Base-by-base conservation (phyloP, 2,113 vertebrate species). In the Nymphicus hollandicus region DNA sequence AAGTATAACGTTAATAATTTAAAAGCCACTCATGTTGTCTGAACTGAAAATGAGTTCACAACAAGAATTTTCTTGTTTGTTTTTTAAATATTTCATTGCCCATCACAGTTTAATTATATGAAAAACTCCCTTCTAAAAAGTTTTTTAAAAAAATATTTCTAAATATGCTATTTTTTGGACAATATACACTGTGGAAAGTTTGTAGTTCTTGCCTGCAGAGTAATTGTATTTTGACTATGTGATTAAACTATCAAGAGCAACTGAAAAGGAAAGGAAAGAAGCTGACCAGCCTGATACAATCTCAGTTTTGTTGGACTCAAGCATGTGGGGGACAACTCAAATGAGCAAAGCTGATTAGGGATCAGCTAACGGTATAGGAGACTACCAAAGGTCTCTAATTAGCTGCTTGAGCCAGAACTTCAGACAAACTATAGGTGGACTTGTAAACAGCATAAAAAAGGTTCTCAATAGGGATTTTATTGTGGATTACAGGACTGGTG, bases 361-460 rank as follows among this genome's bases (percentile, higher is more conserved):
- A 78, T 63, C 50, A 70, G 68, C 60, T 66, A 81, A 90, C 55
- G 60, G 15, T 80, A 53, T 12, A 39, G 37, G 68, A 37, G 20
- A 25, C 46, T 78, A 78, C 28, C 47, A 85, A 91, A 92, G 72
- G 43, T 70, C 43, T 61, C 71, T 96, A 93, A 95, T 94, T 86
- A 95, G 76, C 68, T 88, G 7, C 60, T 90, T 77, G 72, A 94
- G 83, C 41, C 88, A 92, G 64, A 58, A 35, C 19, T 88, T 93
- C 80, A 63, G 72, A 76, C 56, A 56, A 63, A 35, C 68, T 74
- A 58, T 69, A 81, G 69, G 72, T 83, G 58, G 72, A 39, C 76
- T 81, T 73, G 53, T 63, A 88, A 83, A 78, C 41, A 83, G 76
- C 43, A 11, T 35, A 46, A 86, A 27, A 88, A 88, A 73, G 25